phyloP scores from a whole-genome alignment of 2,797 vertebrate species.

The Heterohyrax brucei region DNA sequence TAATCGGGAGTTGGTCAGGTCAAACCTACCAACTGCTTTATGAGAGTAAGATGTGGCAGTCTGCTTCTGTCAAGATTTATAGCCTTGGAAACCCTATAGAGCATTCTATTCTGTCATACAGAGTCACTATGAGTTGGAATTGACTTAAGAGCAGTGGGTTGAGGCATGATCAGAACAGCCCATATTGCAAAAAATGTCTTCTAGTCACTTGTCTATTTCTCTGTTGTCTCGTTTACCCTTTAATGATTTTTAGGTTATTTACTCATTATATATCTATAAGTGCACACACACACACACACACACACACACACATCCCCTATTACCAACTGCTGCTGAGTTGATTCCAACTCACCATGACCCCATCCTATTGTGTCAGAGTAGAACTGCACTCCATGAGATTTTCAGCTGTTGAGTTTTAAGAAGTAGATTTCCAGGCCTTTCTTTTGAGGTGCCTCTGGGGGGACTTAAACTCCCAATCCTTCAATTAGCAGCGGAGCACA shows the following conservation, averaged over 20 bases:
- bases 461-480: background rate
- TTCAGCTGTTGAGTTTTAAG: background rate
- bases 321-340: background rate
- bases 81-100: no score
- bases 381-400: background rate
- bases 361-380: background rate
- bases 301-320: background rate
- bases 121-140: no score
- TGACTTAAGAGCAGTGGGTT: no score
- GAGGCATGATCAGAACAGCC: background rate
- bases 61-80: no score
- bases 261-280: background rate
- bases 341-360: background rate
- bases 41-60: no score
- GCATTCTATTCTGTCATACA: no score
- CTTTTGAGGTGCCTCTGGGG: background rate
- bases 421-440: background rate
- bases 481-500: background rate
- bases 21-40: no score
- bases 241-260: background rate
- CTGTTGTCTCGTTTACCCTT: background rate
- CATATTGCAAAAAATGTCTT: background rate
- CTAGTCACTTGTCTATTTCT: conserved; percentile 12
- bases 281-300: no score
- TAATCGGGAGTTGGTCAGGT: no score